Conservation (phyloP, 2,113 vertebrate species). For the Phylloscopus whistleri region DNA sequence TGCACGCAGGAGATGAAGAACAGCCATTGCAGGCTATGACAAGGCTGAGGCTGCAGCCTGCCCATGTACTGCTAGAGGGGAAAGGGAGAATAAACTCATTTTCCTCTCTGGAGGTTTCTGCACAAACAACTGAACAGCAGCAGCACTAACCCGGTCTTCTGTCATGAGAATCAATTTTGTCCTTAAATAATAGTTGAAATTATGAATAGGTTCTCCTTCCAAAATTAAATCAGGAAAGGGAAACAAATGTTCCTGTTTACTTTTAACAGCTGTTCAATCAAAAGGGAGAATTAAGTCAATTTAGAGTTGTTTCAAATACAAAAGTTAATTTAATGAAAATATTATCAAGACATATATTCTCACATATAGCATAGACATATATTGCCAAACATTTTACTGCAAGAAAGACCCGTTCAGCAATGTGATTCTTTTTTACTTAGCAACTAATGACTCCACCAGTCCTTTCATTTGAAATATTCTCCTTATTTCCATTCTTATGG, state of each 20-base stretch:
- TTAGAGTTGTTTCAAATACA: neutral
- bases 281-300: constrained; percentile 2
- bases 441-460: neutral
- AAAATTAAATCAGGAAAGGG: constrained; percentile 8
- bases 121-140: constrained; percentile 11
- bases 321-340: neutral
- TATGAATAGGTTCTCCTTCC: neutral
- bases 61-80: neutral
- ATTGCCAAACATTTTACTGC: neutral
- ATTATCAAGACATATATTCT: neutral
- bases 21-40: neutral
- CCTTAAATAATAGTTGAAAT: constrained; percentile 6
- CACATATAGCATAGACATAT: neutral
- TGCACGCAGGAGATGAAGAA: neutral
- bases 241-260: constrained; percentile 28
- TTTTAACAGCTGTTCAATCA: neutral
- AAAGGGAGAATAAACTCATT: neutral
- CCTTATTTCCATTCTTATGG: neutral
- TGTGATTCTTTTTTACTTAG: neutral
- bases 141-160: neutral
- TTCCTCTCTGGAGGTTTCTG: constrained; percentile 1
- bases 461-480: neutral
- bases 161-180: neutral
- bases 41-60: constrained; percentile 2
- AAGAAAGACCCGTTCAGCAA: neutral